Base-by-base conservation (phyloP, 2,888 invertebrate genomes). In the Orchestes rusci region DNA sequence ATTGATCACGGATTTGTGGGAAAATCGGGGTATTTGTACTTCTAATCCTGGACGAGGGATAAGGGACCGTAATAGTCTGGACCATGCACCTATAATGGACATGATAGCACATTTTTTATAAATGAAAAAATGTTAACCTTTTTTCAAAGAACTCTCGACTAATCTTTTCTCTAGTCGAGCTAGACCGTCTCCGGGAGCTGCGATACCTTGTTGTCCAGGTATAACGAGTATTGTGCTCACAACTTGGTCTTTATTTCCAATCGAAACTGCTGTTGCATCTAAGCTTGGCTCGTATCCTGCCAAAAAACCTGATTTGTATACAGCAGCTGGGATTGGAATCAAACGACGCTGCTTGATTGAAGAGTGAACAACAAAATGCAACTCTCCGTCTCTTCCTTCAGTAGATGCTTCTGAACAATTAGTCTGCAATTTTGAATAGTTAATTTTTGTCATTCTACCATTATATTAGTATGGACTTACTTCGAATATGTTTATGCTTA, bases 241-340 rank as follows among this genome's bases (percentile, higher is more conserved):
- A 0, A 81, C 73, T 38, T 84, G 79, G 50, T 80, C 78, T 18
- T 76, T 73, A 19, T 75, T 76, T 7, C 88, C 87, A 38, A 91
- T 70, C 5, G 88, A 81, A 3, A 86, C 82, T 1, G 83, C 83
- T 0, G 91, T 91, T 0, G 88, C 89, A 59, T 91, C 91, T 23
- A 91, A 66, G 23, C 79, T 79, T 0, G 87, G 84, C 56, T 91
- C 90, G 61, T 90, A 91, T 7, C 90, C 89, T 2, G 89, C 90
- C 16, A 86, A 70, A 55, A 91, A 87, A 5, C 82, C 83, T 4
- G 73, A 72, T 53, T 79, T 77, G 70, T 82, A 89, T 0, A 89
- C 82, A 0, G 82, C 84, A 0, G 90, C 88, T 0, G 90, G 90
- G 3, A 91, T 82, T 1, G 88, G 88, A 1, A 91, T 80, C 3